Evolutionary conservation across 1,140 invertebrate species (phyloP).

Genomic region (Diuraphis noxia): DNA sequence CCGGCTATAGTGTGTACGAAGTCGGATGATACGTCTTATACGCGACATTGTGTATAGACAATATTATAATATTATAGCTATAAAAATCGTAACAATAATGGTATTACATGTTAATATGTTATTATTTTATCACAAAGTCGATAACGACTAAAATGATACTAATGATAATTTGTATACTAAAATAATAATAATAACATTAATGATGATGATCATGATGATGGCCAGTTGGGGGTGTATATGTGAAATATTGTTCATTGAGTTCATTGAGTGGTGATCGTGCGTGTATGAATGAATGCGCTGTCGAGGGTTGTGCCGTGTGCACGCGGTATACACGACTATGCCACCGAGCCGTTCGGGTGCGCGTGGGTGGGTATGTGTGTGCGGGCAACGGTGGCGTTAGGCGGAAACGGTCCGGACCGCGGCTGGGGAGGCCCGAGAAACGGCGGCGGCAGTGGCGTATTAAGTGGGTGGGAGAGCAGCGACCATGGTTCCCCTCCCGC

Average conservation of each 20-base stretch:
- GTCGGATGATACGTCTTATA: background rate
- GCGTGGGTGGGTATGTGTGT: background rate
- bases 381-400: background rate
- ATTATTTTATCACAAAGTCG: background rate
- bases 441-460: background rate
- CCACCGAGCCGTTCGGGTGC: background rate
- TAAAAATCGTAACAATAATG: background rate
- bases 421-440: conserved; percentile 23
- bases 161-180: too few relatives aligned
- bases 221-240: background rate
- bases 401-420: background rate
- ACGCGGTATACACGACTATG: background rate
- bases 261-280: conserved; percentile 31
- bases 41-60: background rate
- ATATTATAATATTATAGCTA: background rate
- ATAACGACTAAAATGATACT: background rate
- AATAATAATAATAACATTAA: background rate
- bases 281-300: conserved; percentile 24
- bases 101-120: background rate
- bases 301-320: background rate
- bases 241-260: background rate
- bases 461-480: background rate
- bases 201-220: background rate
- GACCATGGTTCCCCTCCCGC: background rate
- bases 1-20: too few relatives aligned